Conservation (phyloP, 2,888 invertebrate genomes). For the Metacarcinus magister region DNA sequence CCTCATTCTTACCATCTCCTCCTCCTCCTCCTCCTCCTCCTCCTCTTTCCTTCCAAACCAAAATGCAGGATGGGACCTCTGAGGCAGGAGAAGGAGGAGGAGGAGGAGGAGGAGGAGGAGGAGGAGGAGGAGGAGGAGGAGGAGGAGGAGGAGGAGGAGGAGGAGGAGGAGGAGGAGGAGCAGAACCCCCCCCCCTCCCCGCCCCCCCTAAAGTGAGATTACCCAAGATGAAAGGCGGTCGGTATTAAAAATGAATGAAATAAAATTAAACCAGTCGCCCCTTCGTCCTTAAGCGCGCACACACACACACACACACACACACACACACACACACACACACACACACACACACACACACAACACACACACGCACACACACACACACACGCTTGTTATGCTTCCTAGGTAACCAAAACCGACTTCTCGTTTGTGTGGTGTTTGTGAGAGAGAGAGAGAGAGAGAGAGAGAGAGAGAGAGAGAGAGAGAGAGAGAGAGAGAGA, state of each 20-base stretch:
- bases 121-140: not conserved
- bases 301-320: constrained; percentile 26
- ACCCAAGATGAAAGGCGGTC: not conserved
- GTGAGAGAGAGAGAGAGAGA: not conserved
- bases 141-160: not conserved
- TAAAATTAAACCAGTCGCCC: not conserved
- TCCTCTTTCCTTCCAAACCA: not conserved
- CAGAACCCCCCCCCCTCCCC: too few species aligned
- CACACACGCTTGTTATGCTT: too few species aligned
- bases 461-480: not conserved
- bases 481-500: not conserved
- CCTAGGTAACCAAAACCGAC: not conserved
- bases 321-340: constrained; percentile 26
- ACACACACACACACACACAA: too few species aligned
- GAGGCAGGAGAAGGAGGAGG: too few species aligned
- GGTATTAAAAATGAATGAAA: constrained; percentile 21
- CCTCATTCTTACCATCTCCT: not conserved
- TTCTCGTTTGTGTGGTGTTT: not conserved
- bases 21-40: too few species aligned
- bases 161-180: not conserved
- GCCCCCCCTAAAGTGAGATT: too few species aligned
- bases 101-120: too few species aligned
- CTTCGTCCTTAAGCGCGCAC: not conserved
- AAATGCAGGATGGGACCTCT: not conserved
- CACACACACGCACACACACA: constrained; percentile 26